Base-by-base conservation (phyloP, 2,888 invertebrate genomes). In the Theretra japonica region DNA sequence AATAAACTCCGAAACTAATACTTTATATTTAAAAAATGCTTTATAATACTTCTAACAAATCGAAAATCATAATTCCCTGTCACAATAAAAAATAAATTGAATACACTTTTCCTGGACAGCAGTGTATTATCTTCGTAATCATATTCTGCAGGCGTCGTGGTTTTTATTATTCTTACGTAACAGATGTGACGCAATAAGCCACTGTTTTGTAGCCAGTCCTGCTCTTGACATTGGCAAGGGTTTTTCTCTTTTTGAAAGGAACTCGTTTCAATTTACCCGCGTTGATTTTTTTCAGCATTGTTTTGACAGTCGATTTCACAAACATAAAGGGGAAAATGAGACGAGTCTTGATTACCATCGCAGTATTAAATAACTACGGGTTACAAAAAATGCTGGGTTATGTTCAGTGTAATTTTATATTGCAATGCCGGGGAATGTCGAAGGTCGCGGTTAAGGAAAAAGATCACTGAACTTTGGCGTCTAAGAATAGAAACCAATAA, bases 141-240 rank as follows among this genome's bases (percentile, higher is more conserved):
- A 65, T 70, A 41, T 71, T 25, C 56, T 7, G 25, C 21, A 41
- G 17, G 15, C 56, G 30, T 56, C 53, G 23, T 70, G 30, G 62
- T 23, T 62, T 62, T 62, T 65, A 56, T 70, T 70, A 62, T 15
- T 23, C 30, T 62, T 23, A 3, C 33, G 30, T 56, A 41, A 23
- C 23, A 65, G 56, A 71, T 71, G 33, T 65, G 56, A 71, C 70
- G 65, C 56, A 71, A 57, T 71, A 21, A 41, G 53, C 30, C 53
- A 15, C 30, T 25, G 62, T 30, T 70, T 53, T 33, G 62, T 65
- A 33, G 28, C 53, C 48, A 33, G 53, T 56, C 25, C 70, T 72
- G 73, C 69, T 68, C 65, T 72, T 73, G 72, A 65, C 74, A 74
- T 73, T 73, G 69, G 7, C 30, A 21, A 41, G 58, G 48, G 23